Evolutionary conservation across 1,140 invertebrate species (phyloP).

Genomic region (Caerostris extrusa): DNA sequence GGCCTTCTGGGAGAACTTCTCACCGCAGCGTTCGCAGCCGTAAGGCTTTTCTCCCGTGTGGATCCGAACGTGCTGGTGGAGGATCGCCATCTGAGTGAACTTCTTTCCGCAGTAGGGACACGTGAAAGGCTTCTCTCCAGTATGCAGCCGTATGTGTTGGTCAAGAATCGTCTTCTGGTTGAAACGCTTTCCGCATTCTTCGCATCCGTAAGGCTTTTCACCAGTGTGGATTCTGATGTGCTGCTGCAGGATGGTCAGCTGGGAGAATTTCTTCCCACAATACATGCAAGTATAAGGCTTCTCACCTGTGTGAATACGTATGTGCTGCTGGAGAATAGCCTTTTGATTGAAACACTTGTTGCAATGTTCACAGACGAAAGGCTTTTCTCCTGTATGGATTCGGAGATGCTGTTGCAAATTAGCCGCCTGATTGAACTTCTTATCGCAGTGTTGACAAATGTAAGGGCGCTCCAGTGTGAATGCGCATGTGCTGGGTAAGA

Average conservation of each 20-base stretch:
- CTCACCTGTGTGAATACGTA: conserved; percentile 81
- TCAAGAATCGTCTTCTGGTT: conserved; percentile 83
- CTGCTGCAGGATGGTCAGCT: conserved; percentile 95
- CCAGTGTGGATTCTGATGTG: conserved; percentile 93
- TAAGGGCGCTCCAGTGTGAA: conserved; percentile 80
- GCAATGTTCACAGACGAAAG: conserved; percentile 86
- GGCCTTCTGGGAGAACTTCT: conserved; percentile 85
- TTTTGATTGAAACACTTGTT: conserved; percentile 84
- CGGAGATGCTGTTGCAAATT: conserved; percentile 95
- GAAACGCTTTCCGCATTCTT: conserved; percentile 84
- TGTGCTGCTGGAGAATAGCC: conserved; percentile 86
- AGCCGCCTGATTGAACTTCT: conserved; percentile 98
- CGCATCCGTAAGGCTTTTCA: conserved; percentile 84
- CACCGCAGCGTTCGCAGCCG: conserved; percentile 96
- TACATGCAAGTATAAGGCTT: conserved; percentile 82
- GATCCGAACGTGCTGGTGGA: conserved; percentile 84
- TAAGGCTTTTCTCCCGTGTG: conserved; percentile 89
- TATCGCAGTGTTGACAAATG: conserved; percentile 87
- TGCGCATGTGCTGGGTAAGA: conserved; percentile 79
- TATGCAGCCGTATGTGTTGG: conserved; percentile 84
- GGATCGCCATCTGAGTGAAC: conserved; percentile 78
- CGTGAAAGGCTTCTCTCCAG: conserved; percentile 81
- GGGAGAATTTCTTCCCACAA: conserved; percentile 95
- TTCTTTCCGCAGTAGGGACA: conserved; percentile 78
- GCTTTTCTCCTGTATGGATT: conserved; percentile 88